A percentile compares a stretch with the other conserved stretches of the same genome.
Evolutionary conservation across 2,113 vertebrate species (phyloP).

Genomic region (Epinephelus moara): DNA sequence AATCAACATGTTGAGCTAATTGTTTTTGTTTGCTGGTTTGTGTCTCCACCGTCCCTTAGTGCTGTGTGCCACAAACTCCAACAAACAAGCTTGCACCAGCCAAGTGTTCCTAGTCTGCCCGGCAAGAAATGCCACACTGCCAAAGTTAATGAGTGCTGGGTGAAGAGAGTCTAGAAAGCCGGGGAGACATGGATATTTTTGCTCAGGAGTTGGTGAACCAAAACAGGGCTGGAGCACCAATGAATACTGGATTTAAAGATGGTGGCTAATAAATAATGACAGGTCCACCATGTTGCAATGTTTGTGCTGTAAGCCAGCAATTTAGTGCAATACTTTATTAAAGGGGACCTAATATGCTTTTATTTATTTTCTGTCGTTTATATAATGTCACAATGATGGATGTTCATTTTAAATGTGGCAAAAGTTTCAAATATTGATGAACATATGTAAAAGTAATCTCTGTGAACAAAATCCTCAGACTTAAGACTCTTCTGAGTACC

Average conservation of each 20-base stretch:
- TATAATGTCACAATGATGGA: too few species aligned
- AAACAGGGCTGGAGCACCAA: not conserved
- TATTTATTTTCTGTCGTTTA: too few species aligned
- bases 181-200: not conserved
- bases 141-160: not conserved
- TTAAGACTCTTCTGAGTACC: too few species aligned
- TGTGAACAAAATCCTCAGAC: too few species aligned
- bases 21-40: not conserved
- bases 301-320: conserved; percentile 1
- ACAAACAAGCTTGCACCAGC: conserved; percentile 5
- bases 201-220: not conserved
- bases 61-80: not conserved
- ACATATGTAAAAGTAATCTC: too few species aligned
- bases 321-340: not conserved
- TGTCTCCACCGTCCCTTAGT: not conserved
- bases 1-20: not conserved
- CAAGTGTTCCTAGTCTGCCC: not conserved
- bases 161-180: not conserved
- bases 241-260: not conserved
- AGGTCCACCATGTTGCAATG: not conserved
- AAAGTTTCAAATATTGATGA: too few species aligned
- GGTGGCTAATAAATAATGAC: conserved; percentile 2
- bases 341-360: too few species aligned
- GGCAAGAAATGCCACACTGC: not conserved
- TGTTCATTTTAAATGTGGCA: too few species aligned